Evolutionary conservation across 1,140 invertebrate genomes (phyloP).

Genomic region (Mamestra configurata): DNA sequence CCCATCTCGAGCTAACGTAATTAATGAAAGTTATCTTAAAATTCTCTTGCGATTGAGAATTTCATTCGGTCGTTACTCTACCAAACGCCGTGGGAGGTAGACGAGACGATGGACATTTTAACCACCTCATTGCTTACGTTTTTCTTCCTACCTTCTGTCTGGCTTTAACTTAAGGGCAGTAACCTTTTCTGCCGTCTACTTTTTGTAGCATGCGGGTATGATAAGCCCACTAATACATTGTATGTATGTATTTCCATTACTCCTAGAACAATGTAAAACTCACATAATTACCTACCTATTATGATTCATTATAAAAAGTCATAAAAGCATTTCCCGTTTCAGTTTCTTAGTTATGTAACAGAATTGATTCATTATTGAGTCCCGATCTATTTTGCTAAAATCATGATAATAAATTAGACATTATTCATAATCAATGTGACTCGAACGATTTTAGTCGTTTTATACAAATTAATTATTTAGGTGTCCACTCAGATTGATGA

Average conservation of each 20-base stretch:
- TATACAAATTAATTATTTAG: background rate
- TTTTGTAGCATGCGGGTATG: constrained; percentile 15
- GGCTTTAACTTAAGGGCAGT: background rate
- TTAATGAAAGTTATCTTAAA: too few species aligned
- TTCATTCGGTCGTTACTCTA: too few species aligned
- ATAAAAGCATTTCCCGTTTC: constrained; percentile 4
- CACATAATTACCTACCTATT: background rate
- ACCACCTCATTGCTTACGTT: background rate
- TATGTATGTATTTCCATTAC: background rate
- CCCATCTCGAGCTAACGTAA: too few species aligned
- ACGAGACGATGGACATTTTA: background rate
- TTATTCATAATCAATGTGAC: background rate
- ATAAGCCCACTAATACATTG: background rate
- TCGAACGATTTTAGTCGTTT: background rate
- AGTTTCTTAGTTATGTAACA: background rate
- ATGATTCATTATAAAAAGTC: background rate
- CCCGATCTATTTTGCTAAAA: background rate
- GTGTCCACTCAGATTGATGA: constrained; percentile 23
- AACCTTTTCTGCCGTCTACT: constrained; percentile 19
- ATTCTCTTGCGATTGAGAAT: too few species aligned
- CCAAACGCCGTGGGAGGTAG: too few species aligned
- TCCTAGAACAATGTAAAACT: constrained; percentile 19
- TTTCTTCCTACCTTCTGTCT: background rate
- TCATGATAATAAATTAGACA: background rate
- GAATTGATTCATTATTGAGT: background rate